A percentile compares a stretch with the other conserved stretches of the same genome.
phyloP scores from a whole-genome alignment of 2,797 vertebrate species.

The Ispidina picta region DNA sequence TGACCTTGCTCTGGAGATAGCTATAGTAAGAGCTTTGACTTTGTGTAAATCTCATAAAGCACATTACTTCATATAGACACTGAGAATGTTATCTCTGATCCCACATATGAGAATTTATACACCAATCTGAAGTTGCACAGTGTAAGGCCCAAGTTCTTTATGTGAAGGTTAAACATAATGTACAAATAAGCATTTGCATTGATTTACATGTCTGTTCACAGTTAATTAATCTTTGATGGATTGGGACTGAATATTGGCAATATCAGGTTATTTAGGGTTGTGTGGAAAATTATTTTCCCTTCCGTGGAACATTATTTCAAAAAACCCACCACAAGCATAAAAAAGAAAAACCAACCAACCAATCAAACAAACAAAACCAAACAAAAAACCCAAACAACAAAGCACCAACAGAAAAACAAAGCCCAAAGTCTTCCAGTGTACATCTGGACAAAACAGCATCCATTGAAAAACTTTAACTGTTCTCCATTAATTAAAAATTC shows the following conservation, averaged over 20 bases:
- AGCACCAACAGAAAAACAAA: neutral
- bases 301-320: neutral
- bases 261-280: neutral
- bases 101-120: neutral
- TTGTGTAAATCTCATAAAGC: slow-evolving; percentile 7
- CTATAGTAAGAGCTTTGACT: slow-evolving; percentile 2
- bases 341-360: no score
- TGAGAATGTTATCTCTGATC: neutral
- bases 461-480: neutral
- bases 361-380: neutral
- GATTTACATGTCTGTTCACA: neutral
- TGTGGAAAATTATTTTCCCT: neutral
- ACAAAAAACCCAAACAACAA: neutral
- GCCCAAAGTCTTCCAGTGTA: neutral
- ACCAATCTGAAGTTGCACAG: neutral
- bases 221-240: neutral
- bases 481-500: neutral
- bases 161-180: neutral
- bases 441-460: neutral
- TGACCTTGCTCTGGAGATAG: slow-evolving; percentile 30
- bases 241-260: neutral
- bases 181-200: neutral
- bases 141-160: neutral
- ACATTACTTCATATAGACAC: neutral
- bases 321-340: rapidly evolving